Evolutionary conservation across 2,113 vertebrate species (phyloP), one percentile per base, ranked within the genome.

Genomic region (Engraulis encrasicolus): DNA sequence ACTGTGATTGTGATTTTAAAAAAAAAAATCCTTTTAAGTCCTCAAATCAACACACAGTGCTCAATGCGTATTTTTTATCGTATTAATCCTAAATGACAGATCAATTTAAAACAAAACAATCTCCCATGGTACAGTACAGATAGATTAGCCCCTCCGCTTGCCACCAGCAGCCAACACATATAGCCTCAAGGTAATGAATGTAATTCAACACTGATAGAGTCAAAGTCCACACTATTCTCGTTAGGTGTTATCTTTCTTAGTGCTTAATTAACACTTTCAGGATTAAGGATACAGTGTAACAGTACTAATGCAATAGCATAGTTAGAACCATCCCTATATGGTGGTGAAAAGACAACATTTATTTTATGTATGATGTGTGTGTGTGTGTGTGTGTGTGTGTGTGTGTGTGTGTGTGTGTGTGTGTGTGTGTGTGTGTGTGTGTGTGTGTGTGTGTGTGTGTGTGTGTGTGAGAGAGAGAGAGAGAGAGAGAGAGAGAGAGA

Each of bases 401-500:
- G n/a, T n/a, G n/a, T n/a, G n/a, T n/a, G n/a, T n/a, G n/a, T n/a
- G n/a, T n/a, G n/a, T n/a, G n/a, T n/a, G n/a, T n/a, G n/a, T n/a
- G n/a, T n/a, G n/a, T n/a, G n/a, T n/a, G n/a, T n/a, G n/a, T n/a
- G n/a, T n/a, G n/a, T n/a, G n/a, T n/a, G n/a, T n/a, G n/a, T n/a
- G n/a, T n/a, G n/a, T n/a, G n/a, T n/a, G n/a, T n/a, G n/a, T n/a
- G n/a, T n/a, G n/a, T n/a, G n/a, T n/a, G n/a, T n/a, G n/a, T n/a
- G n/a, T n/a, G n/a, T n/a, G n/a, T n/a, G n/a, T n/a, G 88, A 90
- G 84, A 82, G 87, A 85, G 80, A 85, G 84, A 84, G 91, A 89
- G 86, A 85, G 36, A 90, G 89, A 92, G 93, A 94, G 88, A 86
- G 81, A 81, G 82, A 78, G 78, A 31, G 52, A 31, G 6, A 80